phyloP scores from a whole-genome alignment of 2,888 invertebrate genomes.

The Troides helena region DNA sequence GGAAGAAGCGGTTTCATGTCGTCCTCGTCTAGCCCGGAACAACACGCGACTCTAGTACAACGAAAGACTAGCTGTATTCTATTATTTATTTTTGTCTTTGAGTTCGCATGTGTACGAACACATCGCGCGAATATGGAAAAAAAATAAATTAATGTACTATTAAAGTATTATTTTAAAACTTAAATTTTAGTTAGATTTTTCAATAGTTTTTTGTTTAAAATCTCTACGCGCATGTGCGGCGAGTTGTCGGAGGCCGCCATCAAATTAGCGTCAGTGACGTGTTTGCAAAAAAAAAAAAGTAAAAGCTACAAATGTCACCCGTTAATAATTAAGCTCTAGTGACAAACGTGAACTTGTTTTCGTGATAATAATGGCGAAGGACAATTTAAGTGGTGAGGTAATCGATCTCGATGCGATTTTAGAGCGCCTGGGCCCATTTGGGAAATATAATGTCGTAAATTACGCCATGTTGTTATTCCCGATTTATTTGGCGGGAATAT shows the following conservation, averaged over 20 bases:
- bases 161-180: neutral
- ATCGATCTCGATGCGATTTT: constrained; percentile 61
- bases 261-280: constrained; percentile 13
- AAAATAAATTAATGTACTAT: neutral
- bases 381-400: constrained; percentile 35
- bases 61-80: constrained; percentile 6
- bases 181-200: neutral
- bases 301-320: constrained; percentile 6
- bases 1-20: neutral
- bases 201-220: constrained; percentile 4
- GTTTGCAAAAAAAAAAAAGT: constrained; percentile 13
- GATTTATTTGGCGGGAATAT: constrained; percentile 71
- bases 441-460: constrained; percentile 66
- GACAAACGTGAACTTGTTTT: constrained; percentile 58
- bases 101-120: constrained; percentile 11
- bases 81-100: constrained; percentile 26
- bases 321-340: constrained; percentile 10
- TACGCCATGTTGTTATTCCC: constrained; percentile 67
- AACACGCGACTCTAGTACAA: constrained; percentile 47
- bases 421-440: constrained; percentile 64
- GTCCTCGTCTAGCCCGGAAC: constrained; percentile 24
- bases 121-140: constrained; percentile 7
- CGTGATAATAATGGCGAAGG: constrained; percentile 50
- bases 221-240: constrained; percentile 19
- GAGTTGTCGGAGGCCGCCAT: neutral